phyloP scores from a whole-genome alignment of 1,140 invertebrate species.

The Coelopa frigida region DNA sequence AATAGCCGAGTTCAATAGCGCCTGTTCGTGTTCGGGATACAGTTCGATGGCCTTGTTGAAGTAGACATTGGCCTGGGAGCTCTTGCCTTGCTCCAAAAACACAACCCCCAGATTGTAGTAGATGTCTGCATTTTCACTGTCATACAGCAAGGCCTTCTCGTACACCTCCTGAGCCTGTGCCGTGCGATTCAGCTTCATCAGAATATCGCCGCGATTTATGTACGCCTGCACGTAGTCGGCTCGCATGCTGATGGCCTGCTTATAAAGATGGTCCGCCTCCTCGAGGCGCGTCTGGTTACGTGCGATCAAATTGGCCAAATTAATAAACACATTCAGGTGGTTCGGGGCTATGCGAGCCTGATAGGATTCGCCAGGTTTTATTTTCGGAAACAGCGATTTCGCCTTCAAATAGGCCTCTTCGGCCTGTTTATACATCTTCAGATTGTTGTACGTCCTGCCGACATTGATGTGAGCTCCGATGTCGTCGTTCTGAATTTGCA shows the following conservation, averaged over 20 bases:
- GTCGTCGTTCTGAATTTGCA: constrained; percentile 89
- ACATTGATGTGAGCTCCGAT: constrained; percentile 96
- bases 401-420: constrained; percentile 86
- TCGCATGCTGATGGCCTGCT: constrained; percentile 93
- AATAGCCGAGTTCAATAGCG: constrained; percentile 91
- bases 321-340: constrained; percentile 93
- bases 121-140: constrained; percentile 92
- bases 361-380: constrained; percentile 87
- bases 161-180: constrained; percentile 94
- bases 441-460: constrained; percentile 85
- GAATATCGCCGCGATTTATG: constrained; percentile 92
- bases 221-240: constrained; percentile 96
- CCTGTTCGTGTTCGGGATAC: constrained; percentile 91
- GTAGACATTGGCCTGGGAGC: constrained; percentile 81
- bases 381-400: constrained; percentile 81
- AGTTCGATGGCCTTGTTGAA: constrained; percentile 88
- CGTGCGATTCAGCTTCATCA: constrained; percentile 90
- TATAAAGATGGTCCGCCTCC: constrained; percentile 88
- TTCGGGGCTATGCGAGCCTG: constrained; percentile 93
- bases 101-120: constrained; percentile 98
- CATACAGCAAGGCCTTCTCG: constrained; percentile 84
- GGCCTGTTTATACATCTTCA: constrained; percentile 85
- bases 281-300: constrained; percentile 85
- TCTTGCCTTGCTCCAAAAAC: constrained; percentile 84
- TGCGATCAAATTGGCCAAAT: constrained; percentile 90